Evolutionary conservation across 2,113 vertebrate genomes (phyloP).

Genomic region (Sapayoa aenigma): DNA sequence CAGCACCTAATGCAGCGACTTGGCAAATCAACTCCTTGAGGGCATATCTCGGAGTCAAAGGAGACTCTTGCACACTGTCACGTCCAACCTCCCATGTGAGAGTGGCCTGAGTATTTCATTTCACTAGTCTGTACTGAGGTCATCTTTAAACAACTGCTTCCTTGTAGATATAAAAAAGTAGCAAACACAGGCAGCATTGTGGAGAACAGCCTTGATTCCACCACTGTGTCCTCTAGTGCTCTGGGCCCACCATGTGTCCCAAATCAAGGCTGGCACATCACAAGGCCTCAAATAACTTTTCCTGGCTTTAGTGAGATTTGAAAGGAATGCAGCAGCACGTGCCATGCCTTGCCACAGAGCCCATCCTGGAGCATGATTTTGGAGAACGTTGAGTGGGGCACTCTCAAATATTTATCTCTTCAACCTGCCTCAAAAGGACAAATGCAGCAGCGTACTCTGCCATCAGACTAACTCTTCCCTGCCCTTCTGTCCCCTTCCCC

Average conservation of each 20-base stretch:
- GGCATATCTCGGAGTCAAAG: not conserved
- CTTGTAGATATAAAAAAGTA: not conserved
- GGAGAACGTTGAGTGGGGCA: not conserved
- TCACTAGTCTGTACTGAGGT: not conserved
- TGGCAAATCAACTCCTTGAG: not conserved
- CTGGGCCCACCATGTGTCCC: not conserved
- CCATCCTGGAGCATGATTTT: not conserved
- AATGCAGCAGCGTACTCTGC: not conserved
- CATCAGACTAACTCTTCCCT: not conserved
- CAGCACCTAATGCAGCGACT: not conserved
- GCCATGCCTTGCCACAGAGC: not conserved
- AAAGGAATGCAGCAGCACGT: not conserved
- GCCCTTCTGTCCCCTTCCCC: not conserved
- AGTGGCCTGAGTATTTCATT: not conserved
- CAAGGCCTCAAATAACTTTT: not conserved
- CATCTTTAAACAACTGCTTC: not conserved
- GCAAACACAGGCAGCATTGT: not conserved
- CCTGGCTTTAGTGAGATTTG: not conserved
- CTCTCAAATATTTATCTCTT: not conserved
- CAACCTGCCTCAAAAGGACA: not conserved
- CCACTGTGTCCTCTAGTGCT: not conserved
- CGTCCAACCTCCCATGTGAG: accelerated
- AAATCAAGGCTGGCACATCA: not conserved
- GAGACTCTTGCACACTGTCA: not conserved
- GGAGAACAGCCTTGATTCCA: not conserved